A percentile compares a stretch with the other conserved stretches of the same genome.
phyloP scores from a whole-genome alignment of 2,797 vertebrate genomes.

The Lagocephalus sceleratus region DNA sequence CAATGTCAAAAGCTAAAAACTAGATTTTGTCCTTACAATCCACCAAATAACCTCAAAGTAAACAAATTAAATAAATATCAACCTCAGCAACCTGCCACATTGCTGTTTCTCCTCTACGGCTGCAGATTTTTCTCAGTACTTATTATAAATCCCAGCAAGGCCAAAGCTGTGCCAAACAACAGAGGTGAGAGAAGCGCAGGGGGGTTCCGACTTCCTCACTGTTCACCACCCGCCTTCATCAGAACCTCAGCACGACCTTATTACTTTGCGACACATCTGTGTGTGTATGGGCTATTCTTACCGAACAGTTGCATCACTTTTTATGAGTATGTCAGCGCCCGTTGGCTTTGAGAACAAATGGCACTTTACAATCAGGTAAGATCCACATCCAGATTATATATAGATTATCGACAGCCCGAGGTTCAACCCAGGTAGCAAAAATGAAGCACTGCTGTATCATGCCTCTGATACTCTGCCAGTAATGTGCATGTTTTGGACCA shows the following conservation, averaged over 20 bases:
- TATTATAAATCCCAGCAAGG: conserved; percentile 69
- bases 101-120: conserved; percentile 19
- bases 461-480: too few relatives aligned
- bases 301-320: background rate
- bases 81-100: too few relatives aligned
- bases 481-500: too few relatives aligned
- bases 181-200: conserved; percentile 51
- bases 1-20: too few relatives aligned
- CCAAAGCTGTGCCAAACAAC: conserved; percentile 33
- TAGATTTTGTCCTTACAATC: too few relatives aligned
- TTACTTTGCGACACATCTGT: conserved; percentile 20
- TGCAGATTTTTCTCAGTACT: conserved; percentile 29
- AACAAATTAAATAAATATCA: too few relatives aligned
- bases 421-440: too few relatives aligned
- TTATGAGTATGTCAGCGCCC: background rate
- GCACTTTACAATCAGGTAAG: too few relatives aligned
- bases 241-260: conserved; percentile 40
- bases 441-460: too few relatives aligned
- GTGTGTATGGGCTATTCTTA: background rate
- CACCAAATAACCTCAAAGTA: too few relatives aligned
- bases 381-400: too few relatives aligned
- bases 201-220: conserved; percentile 33
- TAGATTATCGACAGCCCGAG: too few relatives aligned
- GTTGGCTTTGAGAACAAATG: background rate
- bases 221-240: conserved; percentile 54